Conservation (phyloP, 2,113 vertebrate species). For the Hystrix cristata region DNA sequence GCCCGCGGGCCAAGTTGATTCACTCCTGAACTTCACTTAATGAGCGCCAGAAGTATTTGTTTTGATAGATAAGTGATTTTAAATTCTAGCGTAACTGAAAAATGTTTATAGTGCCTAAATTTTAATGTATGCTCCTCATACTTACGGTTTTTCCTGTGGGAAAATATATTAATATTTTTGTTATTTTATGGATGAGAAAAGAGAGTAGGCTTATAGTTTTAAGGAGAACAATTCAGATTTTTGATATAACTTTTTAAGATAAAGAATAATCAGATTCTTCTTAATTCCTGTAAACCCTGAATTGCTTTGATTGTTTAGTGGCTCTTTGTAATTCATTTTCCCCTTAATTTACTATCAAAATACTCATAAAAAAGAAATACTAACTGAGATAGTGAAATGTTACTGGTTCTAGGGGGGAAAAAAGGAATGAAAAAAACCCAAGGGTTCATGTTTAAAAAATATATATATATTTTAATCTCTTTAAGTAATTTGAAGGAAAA, state of each 20-base stretch:
- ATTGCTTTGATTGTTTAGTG: conserved; percentile 53
- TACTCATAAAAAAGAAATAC: conserved; percentile 52
- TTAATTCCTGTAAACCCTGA: conserved; percentile 17
- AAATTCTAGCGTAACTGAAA: not conserved
- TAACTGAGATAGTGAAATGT: conserved; percentile 27
- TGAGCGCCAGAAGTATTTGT: not conserved
- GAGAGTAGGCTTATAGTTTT: not conserved
- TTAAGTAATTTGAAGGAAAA: conserved; percentile 54
- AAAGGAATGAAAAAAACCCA: not conserved
- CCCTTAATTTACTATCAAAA: conserved; percentile 38
- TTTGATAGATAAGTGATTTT: not conserved
- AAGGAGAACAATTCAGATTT: not conserved
- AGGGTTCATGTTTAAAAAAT: not conserved
- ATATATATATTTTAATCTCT: not conserved
- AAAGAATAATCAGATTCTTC: conserved; percentile 6
- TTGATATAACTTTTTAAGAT: not conserved
- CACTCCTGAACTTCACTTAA: not conserved
- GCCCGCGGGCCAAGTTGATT: not conserved
- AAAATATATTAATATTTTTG: not conserved
- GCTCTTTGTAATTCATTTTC: not conserved
- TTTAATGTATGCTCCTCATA: not conserved
- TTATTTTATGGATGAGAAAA: conserved; percentile 43
- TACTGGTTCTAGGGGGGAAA: not conserved
- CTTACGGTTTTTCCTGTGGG: not conserved
- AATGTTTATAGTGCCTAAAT: not conserved